Percentiles rank a stretch among this genome's conserved stretches.
Conservation (phyloP, 2,113 vertebrate species). For the Equus quagga region DNA sequence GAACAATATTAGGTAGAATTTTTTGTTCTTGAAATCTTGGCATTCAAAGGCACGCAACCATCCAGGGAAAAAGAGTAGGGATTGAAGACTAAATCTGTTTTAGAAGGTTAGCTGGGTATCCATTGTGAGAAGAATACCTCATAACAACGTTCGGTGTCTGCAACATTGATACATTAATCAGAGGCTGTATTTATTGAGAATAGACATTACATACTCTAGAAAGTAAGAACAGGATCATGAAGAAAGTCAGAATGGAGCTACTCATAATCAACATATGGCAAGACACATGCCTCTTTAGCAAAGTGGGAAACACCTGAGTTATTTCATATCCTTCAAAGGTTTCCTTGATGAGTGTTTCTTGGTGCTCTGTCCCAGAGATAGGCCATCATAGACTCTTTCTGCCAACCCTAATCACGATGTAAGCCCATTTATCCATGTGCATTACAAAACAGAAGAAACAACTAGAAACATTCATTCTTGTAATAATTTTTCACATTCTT, state of each 20-base stretch:
- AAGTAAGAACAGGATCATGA: neutral
- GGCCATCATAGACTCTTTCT: neutral
- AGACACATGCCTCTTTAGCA: neutral
- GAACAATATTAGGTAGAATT: neutral
- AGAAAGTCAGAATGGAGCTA: neutral
- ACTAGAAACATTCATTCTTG: neutral
- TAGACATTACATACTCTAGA: neutral
- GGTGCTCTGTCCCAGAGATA: neutral
- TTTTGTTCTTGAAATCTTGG: neutral
- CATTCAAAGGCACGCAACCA: neutral
- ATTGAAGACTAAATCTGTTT: neutral
- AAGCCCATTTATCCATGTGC: neutral
- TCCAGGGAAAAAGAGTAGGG: neutral
- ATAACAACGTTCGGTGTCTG: neutral
- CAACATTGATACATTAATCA: neutral
- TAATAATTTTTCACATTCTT: conserved; percentile 55
- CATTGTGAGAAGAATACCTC: neutral
- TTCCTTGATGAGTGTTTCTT: neutral
- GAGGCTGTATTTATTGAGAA: neutral
- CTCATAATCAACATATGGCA: neutral
- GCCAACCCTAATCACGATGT: neutral
- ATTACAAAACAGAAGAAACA: neutral
- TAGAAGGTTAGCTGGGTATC: neutral
- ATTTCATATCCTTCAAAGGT: neutral
- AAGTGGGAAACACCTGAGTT: neutral